Percentiles rank a stretch among this genome's conserved stretches.
phyloP scores from a whole-genome alignment of 2,888 invertebrate species.

The Andrena haemorrhoa region DNA sequence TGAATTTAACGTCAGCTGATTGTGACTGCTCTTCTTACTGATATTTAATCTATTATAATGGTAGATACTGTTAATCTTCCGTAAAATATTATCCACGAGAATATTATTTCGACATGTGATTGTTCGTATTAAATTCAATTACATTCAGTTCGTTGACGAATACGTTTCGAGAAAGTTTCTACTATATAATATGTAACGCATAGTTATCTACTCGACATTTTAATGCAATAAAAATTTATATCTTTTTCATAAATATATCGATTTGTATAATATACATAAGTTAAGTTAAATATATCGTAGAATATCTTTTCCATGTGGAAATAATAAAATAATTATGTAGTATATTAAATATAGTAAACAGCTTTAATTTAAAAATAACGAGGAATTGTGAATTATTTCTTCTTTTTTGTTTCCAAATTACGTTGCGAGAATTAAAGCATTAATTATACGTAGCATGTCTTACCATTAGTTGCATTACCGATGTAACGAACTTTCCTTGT shows the following conservation, averaged over 20 bases:
- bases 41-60: constrained; percentile 50
- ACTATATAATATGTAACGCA: constrained; percentile 26
- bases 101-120: constrained; percentile 31
- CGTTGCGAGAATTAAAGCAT: constrained; percentile 23
- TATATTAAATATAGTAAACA: constrained; percentile 30
- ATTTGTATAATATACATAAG: constrained; percentile 41
- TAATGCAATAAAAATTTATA: constrained; percentile 26
- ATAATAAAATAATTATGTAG: constrained; percentile 43
- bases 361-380: constrained; percentile 23
- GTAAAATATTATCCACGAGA: constrained; percentile 17
- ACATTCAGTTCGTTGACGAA: constrained; percentile 23
- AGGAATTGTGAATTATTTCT: constrained; percentile 11
- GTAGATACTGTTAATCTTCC: constrained; percentile 30
- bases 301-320: constrained; percentile 28
- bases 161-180: constrained; percentile 25
- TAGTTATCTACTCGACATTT: constrained; percentile 44
- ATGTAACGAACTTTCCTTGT: constrained; percentile 44
- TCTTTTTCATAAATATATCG: constrained; percentile 27
- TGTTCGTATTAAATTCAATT: constrained; percentile 32
- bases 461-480: constrained; percentile 19
- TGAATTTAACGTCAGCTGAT: constrained; percentile 71
- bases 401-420: constrained; percentile 6
- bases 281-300: constrained; percentile 37
- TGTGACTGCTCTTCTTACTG: constrained; percentile 72
- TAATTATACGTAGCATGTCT: constrained; percentile 16